Evolutionary conservation across 2,888 invertebrate species (phyloP).

Genomic region (Brenthis daphne): DNA sequence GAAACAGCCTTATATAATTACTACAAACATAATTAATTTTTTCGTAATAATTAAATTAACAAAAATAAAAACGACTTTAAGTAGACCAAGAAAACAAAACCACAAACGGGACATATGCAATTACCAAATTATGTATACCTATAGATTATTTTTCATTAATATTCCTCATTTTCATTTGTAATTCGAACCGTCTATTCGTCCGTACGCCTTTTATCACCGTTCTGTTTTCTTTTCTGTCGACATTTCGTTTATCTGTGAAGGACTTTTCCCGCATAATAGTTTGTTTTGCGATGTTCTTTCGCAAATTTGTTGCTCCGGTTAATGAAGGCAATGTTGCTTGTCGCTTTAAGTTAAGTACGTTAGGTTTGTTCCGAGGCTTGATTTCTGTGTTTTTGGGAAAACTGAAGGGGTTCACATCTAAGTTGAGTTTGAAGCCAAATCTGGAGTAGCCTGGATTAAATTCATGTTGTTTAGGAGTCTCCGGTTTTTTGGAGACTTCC

Average conservation of each 20-base stretch:
- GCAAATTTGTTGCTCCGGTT: conserved; percentile 49
- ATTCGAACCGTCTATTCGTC: conserved; percentile 87
- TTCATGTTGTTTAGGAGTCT: conserved; percentile 46
- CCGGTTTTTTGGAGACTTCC: conserved; percentile 33
- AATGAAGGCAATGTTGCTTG: conserved; percentile 53
- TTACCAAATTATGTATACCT: no score
- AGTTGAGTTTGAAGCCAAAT: conserved; percentile 77
- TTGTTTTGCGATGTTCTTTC: conserved; percentile 60
- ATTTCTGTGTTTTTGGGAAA: conserved; percentile 48
- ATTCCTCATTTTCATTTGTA: conserved; percentile 86
- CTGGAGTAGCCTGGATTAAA: conserved; percentile 65
- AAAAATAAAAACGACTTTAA: no score
- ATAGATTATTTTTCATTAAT: conserved; percentile 42
- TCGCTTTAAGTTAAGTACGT: conserved; percentile 39
- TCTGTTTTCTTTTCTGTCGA: conserved; percentile 66
- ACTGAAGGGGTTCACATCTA: conserved; percentile 68
- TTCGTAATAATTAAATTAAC: no score
- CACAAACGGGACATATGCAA: no score
- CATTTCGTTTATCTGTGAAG: conserved; percentile 56
- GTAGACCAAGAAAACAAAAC: no score
- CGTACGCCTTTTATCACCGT: conserved; percentile 85
- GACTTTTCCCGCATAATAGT: conserved; percentile 67
- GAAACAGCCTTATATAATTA: no score
- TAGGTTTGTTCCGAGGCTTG: conserved; percentile 43
- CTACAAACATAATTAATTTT: no score